These are phyloP conservation scores for Labeo calbasu DNA, from an alignment of 2,797 vertebrate species.

Conservation along the genomic window DNA sequence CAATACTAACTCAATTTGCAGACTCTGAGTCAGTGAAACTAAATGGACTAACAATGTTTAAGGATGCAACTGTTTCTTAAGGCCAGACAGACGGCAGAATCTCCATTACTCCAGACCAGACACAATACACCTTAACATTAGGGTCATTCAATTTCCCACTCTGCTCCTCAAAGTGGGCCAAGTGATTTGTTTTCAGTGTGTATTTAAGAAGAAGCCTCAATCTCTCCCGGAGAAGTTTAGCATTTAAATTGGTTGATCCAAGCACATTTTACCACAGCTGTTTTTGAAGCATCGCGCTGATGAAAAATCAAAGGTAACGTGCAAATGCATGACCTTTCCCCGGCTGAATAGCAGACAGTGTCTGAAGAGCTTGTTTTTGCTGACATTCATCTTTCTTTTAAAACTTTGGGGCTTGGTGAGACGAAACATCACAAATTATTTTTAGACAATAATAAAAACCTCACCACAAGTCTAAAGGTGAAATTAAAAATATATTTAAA, in stretches of 20 bases:
- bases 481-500: background rate
- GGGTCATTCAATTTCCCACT: conserved; percentile 56
- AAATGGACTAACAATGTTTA: conserved; percentile 35
- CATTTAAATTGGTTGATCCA: conserved; percentile 81
- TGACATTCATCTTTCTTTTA: conserved; percentile 54
- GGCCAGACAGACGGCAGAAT: conserved; percentile 44
- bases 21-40: conserved; percentile 2
- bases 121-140: conserved; percentile 48
- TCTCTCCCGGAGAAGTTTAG: conserved; percentile 76
- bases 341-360: conserved; percentile 78
- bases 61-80: conserved; percentile 51
- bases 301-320: conserved; percentile 62
- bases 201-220: conserved; percentile 77
- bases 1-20: conserved; percentile 43
- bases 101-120: conserved; percentile 52
- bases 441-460: conserved; percentile 8
- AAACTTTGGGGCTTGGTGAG: background rate
- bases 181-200: conserved; percentile 82
- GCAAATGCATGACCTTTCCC: conserved; percentile 74
- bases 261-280: conserved; percentile 71
- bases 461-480: background rate
- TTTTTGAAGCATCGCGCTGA: conserved; percentile 69
- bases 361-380: conserved; percentile 64
- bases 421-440: conserved; percentile 22
- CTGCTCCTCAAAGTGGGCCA: conserved; percentile 80